Base-by-base conservation (phyloP, 2,113 vertebrate species). In the Carettochelys insculpta region DNA sequence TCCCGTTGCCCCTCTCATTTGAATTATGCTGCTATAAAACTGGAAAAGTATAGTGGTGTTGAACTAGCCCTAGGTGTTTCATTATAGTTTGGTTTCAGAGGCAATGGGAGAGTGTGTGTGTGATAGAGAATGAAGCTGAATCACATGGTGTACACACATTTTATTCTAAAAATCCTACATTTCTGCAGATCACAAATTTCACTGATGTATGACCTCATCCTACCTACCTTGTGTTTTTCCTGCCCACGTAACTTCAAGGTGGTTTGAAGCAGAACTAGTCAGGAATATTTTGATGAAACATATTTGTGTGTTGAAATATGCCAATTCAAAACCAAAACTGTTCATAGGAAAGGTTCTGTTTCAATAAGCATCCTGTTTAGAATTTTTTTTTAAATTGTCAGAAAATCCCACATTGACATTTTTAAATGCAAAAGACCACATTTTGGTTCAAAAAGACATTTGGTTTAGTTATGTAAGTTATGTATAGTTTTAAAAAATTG, bases 1-100 rank as follows among this genome's bases (percentile, higher is more conserved):
- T 11, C 48, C 48, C 48, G 10, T 50, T 50, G 48, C 48, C 48
- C 48, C 48, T 48, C 3, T 90, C 94, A 84, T 52, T 78, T 61
- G 84, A 87, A 89, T 90, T 94, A 47, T 8, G 51, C 54, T 82
- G 81, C 94, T 71, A n/a, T 27, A 92, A 94, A 88, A 3, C 51
- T 87, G 51, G 16, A 92, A 51, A 54, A 80, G 86, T 83, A 41
- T 5, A 82, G 48, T 89, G 20, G 7, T 14, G 48, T 65, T 34
- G 89, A 93, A 94, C 76, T 77, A n/a, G 27, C 75, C 83, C 77
- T 17, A 12, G 61, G 27, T 76, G 43, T 3, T 87, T 91, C 65
- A 24, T 82, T 90, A 89, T n/a, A 80, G 3, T 11, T 52, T 65
- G 58, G 5, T 1, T 27, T 73, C 86, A 82, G 25, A 38, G 2